phyloP scores from a whole-genome alignment of 2,113 vertebrate species.

The Notechis scutatus region DNA sequence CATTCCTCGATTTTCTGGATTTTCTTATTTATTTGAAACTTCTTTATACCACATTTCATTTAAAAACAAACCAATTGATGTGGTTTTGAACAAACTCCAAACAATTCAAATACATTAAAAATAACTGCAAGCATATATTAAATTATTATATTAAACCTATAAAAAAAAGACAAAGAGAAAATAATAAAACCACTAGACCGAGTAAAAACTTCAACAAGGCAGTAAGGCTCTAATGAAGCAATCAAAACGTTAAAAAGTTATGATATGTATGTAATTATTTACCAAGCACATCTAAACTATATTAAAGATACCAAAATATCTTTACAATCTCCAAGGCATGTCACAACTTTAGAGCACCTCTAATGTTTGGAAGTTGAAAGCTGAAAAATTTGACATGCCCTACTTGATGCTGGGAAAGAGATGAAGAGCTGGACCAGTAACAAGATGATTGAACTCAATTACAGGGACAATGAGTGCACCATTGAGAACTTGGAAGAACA shows the following conservation, averaged over 20 bases:
- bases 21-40: not conserved
- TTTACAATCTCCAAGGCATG: too few relatives aligned
- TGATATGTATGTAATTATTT: too few relatives aligned
- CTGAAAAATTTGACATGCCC: too few relatives aligned
- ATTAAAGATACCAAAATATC: too few relatives aligned
- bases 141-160: not conserved
- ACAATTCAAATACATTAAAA: not conserved
- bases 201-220: not conserved
- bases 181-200: not conserved
- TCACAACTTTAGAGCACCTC: too few relatives aligned
- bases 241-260: too few relatives aligned
- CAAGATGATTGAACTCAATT: not conserved
- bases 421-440: not conserved
- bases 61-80: not conserved
- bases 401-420: not conserved
- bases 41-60: not conserved
- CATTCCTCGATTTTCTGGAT: not conserved
- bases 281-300: too few relatives aligned
- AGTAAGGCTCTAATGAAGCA: not conserved
- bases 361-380: too few relatives aligned
- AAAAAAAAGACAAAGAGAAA: not conserved
- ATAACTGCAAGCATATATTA: not conserved
- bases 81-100: not conserved
- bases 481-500: not conserved
- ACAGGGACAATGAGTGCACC: not conserved